Evolutionary conservation across 2,888 invertebrate species (phyloP).

Genomic region (Griposia aprilina): DNA sequence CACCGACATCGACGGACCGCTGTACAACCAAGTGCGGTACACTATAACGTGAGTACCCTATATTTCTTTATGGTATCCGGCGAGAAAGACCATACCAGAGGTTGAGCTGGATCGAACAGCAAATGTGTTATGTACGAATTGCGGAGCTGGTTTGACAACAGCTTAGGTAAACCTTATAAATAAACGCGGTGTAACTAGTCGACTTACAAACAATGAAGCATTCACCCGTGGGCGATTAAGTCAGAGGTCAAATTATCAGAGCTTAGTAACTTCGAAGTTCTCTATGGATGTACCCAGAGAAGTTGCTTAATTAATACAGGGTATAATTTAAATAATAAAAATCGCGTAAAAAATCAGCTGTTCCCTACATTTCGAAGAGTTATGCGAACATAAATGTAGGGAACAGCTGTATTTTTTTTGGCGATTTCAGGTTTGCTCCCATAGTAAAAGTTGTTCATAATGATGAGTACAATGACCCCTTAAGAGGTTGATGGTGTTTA

Average conservation of each 20-base stretch:
- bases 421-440: too few relatives aligned
- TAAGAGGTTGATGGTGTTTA: too few relatives aligned
- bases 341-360: too few relatives aligned
- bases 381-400: too few relatives aligned
- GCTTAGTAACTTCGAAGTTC: too few relatives aligned
- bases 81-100: neutral
- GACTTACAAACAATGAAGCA: neutral
- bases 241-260: neutral
- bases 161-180: neutral
- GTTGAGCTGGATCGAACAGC: neutral
- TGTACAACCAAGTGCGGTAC: constrained; percentile 90
- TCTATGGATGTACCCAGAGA: neutral
- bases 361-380: too few relatives aligned
- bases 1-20: constrained; percentile 91
- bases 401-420: too few relatives aligned
- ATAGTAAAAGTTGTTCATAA: too few relatives aligned
- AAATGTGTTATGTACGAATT: neutral
- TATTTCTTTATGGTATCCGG: neutral
- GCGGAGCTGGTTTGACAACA: neutral
- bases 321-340: too few relatives aligned
- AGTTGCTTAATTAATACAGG: neutral
- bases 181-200: too few relatives aligned
- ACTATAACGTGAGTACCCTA: constrained; percentile 85
- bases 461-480: too few relatives aligned
- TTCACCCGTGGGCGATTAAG: neutral